Base-by-base conservation (phyloP, 64 coral and sea anemone genomes). In the Dendronephthya gigantea region DNA sequence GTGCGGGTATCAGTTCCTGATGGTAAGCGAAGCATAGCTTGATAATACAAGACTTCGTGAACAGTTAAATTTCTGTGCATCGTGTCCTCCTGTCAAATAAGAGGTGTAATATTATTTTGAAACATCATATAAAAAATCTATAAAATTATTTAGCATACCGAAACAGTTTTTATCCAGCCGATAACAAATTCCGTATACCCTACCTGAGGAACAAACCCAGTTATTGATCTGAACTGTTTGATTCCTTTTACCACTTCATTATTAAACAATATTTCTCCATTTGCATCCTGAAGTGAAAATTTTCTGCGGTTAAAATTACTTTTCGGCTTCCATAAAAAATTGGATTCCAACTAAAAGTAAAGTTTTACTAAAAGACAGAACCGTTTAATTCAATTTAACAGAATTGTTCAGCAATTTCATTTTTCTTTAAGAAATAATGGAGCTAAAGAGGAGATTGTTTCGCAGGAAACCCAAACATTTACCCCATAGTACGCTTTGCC, bases 401-500 rank as follows among this genome's bases (percentile, higher is more conserved):
- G n/a, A n/a, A n/a, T n/a, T n/a, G 55, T 62, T n/a, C 55, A n/a
- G 25, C 12, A 15, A 2, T 27, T 62, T 23, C 19, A 62, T 22
- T 27, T 27, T 22, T 58, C 15, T n/a, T n/a, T n/a, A n/a, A n/a
- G n/a, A n/a, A n/a, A n/a, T n/a, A n/a, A n/a, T n/a, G n/a, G n/a
- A n/a, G n/a, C n/a, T n/a, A n/a, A n/a, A n/a, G n/a, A n/a, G n/a
- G n/a, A n/a, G n/a, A n/a, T n/a, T n/a, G n/a, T n/a, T n/a, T n/a
- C n/a, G 15, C 2, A 82, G 17, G 40, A 27, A 62, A 7, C 7
- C 25, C 19, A n/a, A 62, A 62, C 12, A 62, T 23, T 62, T 79
- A 79, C 72, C 25, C 72, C 72, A 19, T 79, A 79, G 29, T 79
- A 79, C 34, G 72, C 72, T 79, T 79, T 79, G 72, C 72, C 72